Percentiles rank a stretch among this genome's conserved stretches.
Evolutionary conservation across 1,140 invertebrate species (phyloP).

Genomic region (Scaptomyza montana): DNA sequence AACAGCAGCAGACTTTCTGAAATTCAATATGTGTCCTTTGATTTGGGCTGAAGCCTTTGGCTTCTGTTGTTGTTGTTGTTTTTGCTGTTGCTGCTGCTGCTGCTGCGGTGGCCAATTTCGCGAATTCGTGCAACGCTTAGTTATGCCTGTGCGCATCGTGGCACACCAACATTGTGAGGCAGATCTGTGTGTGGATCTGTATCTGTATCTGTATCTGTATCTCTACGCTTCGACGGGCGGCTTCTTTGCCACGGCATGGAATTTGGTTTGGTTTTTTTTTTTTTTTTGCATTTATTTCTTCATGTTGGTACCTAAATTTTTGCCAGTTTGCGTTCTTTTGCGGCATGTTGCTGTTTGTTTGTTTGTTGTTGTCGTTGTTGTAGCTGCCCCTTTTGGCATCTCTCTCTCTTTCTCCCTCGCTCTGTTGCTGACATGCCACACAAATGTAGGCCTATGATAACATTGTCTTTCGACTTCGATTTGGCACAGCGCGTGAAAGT

Average conservation of each 20-base stretch:
- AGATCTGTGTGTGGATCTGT: constrained; percentile 44
- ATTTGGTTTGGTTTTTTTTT: constrained; percentile 48
- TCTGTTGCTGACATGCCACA: constrained; percentile 53
- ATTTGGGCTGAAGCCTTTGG: constrained; percentile 33
- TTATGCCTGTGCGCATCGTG: constrained; percentile 52
- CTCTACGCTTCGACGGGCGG: constrained; percentile 59
- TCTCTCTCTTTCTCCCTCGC: background rate
- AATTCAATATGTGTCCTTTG: constrained; percentile 77
- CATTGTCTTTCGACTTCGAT: constrained; percentile 59
- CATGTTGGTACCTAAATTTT: constrained; percentile 63
- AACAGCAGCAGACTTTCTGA: constrained; percentile 37
- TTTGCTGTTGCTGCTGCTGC: constrained; percentile 9
- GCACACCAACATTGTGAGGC: constrained; percentile 3
- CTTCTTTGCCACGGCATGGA: constrained; percentile 65
- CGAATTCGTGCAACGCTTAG: constrained; percentile 78
- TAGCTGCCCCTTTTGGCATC: constrained; percentile 1
- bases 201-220: constrained; percentile 42
- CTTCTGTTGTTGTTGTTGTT: constrained; percentile 38
- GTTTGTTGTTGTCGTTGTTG: constrained; percentile 13
- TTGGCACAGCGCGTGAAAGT: constrained; percentile 66
- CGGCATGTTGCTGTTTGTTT: constrained; percentile 31
- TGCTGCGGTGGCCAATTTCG: constrained; percentile 75
- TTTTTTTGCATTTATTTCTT: constrained; percentile 34
- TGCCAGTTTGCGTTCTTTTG: constrained; percentile 51
- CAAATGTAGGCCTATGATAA: constrained; percentile 78